These are phyloP conservation scores for Phyllostomus hastatus DNA, from an alignment of 2,113 vertebrate species.

Conservation along the genomic window DNA sequence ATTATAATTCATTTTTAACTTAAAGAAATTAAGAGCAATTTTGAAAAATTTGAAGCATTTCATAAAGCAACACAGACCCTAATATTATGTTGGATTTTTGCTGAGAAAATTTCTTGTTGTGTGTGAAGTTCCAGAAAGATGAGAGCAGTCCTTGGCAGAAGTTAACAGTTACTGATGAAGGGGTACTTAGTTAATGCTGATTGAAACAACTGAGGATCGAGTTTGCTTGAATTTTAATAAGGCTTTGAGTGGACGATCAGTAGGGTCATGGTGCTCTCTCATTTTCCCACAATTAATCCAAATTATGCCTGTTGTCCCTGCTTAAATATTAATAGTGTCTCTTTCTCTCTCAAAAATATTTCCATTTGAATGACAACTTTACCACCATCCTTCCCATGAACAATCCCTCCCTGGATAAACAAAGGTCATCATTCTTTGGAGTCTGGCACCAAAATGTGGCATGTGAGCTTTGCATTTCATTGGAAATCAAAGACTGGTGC, in stretches of 20 bases:
- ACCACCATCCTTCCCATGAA: not conserved
- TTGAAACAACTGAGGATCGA: not conserved
- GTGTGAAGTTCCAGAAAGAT: not conserved
- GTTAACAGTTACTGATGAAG: not conserved
- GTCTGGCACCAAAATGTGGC: not conserved
- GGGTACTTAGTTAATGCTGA: not conserved
- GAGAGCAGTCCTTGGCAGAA: not conserved
- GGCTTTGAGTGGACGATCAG: not conserved
- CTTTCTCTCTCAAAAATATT: not conserved
- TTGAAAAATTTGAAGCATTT: not conserved
- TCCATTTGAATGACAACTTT: not conserved
- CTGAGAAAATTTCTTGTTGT: not conserved
- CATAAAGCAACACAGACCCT: not conserved
- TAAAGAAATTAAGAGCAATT: not conserved
- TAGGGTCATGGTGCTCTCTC: not conserved
- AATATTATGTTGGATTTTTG: not conserved
- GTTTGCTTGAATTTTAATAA: not conserved
- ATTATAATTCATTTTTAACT: not conserved
- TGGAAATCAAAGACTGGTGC: not conserved
- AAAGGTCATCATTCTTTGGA: not conserved
- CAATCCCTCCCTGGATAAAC: not conserved
- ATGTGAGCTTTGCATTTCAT: not conserved
- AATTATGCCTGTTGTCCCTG: not conserved
- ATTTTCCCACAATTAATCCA: not conserved
- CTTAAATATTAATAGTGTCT: not conserved